Conservation (phyloP, 2,113 vertebrate species). For the Notothenia coriiceps region DNA sequence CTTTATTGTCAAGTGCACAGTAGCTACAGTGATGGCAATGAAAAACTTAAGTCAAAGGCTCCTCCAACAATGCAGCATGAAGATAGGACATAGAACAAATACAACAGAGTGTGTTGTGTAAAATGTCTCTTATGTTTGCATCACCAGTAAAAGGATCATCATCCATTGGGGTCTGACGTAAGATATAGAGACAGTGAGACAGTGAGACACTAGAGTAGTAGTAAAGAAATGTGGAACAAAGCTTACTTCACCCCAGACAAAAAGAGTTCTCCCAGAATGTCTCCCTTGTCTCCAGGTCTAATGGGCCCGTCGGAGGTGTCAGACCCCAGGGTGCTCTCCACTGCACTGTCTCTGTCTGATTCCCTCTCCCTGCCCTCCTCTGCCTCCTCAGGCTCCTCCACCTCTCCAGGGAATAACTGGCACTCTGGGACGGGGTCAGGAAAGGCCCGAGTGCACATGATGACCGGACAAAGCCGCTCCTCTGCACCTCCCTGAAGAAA, state of each 20-base stretch:
- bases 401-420: conserved; percentile 83
- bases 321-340: conserved; percentile 88
- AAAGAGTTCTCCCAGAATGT: conserved; percentile 85
- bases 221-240: neutral
- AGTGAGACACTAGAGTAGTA: neutral
- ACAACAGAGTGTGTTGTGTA: too few species aligned
- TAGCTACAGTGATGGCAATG: too few species aligned
- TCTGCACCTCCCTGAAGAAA: conserved; percentile 83
- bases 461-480: conserved; percentile 77
- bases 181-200: neutral
- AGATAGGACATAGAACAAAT: too few species aligned
- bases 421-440: conserved; percentile 77
- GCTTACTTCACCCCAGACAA: conserved; percentile 92
- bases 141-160: neutral
- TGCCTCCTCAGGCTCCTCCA: conserved; percentile 80
- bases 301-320: conserved; percentile 85
- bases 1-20: too few species aligned
- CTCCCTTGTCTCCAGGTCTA: conserved; percentile 85
- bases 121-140: too few species aligned
- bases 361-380: conserved; percentile 88
- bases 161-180: too few species aligned
- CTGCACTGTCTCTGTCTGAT: conserved; percentile 92
- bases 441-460: conserved; percentile 86
- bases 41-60: too few species aligned
- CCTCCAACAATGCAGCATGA: too few species aligned